Base-by-base conservation (phyloP, 2,888 invertebrate genomes). In the Abscondita cerata region DNA sequence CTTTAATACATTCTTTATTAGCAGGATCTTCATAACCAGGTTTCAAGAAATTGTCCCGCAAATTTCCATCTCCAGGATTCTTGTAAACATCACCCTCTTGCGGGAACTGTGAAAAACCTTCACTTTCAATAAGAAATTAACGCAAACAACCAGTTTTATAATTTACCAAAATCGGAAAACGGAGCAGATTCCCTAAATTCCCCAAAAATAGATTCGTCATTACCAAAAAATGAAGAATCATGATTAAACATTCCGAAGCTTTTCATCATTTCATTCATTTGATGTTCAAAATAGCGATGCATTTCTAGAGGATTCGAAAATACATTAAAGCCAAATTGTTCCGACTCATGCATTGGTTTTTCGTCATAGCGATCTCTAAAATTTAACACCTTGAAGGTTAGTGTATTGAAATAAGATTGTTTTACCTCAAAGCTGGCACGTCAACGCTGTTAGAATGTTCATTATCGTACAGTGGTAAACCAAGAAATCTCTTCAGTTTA, bases 291-390 rank as follows among this genome's bases (percentile, higher is more conserved):
- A 68, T 84, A 85, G 62, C 82, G 81, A 62, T 86, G 85, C 76
- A 87, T 83, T 76, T 87, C 84, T 65, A 85, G 68, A 0, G 87
- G 86, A 77, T 85, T 84, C 16, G 83, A 82, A 64, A 86, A 85
- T n/a, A 87, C 77, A 67, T 82, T 81, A 69, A 87, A 86, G 8
- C 81, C 70, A 53, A 65, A 53, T 33, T 44, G 20, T 12, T 62
- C 58, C 13, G 53, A 62, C 1, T 62, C 50, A 20, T 62, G 53
- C 1, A 25, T 36, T 12, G 12, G 18, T 9, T 9, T 19, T 4
- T 48, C 53, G 12, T 20, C 25, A n/a, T 5, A 52, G 6, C 8
- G 36, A 20, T 48, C 48, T 15, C 56, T 56, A 25, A 1, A 34
- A 38, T 8, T 12, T 6, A 13, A 8, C 1, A 40, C 13, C 2